Conservation (phyloP, 1,140 invertebrate species). For the Thalassaphorura encarpata region DNA sequence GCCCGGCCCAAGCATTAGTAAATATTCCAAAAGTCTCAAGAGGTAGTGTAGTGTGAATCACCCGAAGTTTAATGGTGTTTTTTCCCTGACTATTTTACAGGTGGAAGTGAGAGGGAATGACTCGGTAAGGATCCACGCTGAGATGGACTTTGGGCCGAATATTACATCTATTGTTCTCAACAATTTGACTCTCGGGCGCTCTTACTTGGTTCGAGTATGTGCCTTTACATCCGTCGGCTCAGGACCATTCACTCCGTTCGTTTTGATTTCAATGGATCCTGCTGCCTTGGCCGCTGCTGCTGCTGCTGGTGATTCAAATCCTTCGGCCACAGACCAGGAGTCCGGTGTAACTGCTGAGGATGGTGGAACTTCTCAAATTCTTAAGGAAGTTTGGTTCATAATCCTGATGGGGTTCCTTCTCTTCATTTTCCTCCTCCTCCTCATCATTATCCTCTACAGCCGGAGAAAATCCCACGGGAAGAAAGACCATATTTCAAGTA, state of each 20-base stretch:
- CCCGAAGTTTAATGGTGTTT: constrained; percentile 3
- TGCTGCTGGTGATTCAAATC: background rate
- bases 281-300: too few relatives aligned
- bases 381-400: constrained; percentile 66
- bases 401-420: constrained; percentile 57
- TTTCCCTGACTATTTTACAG: constrained; percentile 37
- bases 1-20: too few relatives aligned
- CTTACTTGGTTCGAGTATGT: constrained; percentile 62
- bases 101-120: constrained; percentile 55
- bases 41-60: constrained; percentile 16
- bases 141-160: constrained; percentile 60
- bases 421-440: constrained; percentile 52
- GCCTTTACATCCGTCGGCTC: constrained; percentile 58
- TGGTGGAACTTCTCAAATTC: constrained; percentile 39
- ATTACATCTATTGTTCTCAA: constrained; percentile 61
- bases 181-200: constrained; percentile 56
- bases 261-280: constrained; percentile 51
- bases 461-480: constrained; percentile 40
- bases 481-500: constrained; percentile 34
- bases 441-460: constrained; percentile 53
- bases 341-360: constrained; percentile 22
- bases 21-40: too few relatives aligned
- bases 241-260: constrained; percentile 55
- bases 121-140: constrained; percentile 50
- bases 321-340: background rate